Evolutionary conservation across 2,888 invertebrate genomes (phyloP).

Genomic region (Seladonia tumulorum): DNA sequence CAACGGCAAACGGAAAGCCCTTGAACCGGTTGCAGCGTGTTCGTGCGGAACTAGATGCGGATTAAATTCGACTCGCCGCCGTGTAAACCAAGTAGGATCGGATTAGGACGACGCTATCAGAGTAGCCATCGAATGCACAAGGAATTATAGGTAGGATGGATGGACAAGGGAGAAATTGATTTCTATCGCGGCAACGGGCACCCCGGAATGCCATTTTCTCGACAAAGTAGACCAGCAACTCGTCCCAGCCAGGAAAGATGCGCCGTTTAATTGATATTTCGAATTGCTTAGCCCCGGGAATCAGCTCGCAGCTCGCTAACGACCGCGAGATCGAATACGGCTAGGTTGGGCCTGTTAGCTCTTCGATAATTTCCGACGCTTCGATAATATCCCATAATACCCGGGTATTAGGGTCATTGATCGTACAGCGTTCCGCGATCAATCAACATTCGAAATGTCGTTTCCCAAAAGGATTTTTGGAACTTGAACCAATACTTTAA

Average conservation of each 20-base stretch:
- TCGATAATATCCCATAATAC: neutral
- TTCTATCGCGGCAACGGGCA: constrained; percentile 18
- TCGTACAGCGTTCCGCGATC: neutral
- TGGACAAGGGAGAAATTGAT: constrained; percentile 47
- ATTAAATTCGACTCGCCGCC: constrained; percentile 65
- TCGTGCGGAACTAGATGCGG: constrained; percentile 53
- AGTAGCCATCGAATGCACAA: constrained; percentile 50
- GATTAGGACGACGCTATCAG: constrained; percentile 62
- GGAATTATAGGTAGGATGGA: constrained; percentile 49
- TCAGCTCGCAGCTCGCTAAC: neutral
- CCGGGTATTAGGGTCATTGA: neutral
- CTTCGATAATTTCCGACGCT: neutral
- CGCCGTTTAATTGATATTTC: constrained; percentile 15
- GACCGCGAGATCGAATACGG: neutral
- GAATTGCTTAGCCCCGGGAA: neutral
- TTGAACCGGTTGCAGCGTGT: constrained; percentile 26
- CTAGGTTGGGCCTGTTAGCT: neutral
- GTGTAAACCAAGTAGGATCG: constrained; percentile 70
- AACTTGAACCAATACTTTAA: too few species aligned
- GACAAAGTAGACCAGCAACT: constrained; percentile 34
- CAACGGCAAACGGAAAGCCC: constrained; percentile 2
- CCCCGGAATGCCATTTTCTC: constrained; percentile 33
- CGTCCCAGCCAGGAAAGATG: neutral
- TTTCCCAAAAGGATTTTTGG: too few species aligned
- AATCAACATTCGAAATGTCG: neutral